Evolutionary conservation across 1,140 invertebrate genomes (phyloP).

Genomic region (Gonatopus flavifemur): DNA sequence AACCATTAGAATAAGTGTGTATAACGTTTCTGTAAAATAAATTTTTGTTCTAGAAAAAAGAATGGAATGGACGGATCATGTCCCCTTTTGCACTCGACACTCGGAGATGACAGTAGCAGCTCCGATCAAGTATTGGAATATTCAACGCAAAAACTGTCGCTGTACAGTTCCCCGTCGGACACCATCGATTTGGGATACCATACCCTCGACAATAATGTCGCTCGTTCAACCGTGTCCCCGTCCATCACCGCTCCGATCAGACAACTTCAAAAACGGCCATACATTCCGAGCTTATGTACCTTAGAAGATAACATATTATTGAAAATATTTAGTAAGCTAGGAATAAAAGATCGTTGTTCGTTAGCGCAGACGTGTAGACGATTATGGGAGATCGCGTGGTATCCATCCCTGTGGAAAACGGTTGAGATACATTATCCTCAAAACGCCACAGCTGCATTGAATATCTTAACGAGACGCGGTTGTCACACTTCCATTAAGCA

Average conservation of each 20-base stretch:
- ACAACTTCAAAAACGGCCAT: slow-evolving; percentile 25
- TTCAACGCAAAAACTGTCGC: slow-evolving; percentile 35
- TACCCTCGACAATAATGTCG: slow-evolving; percentile 51
- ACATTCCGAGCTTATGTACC: slow-evolving; percentile 26
- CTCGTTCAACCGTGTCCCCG: slow-evolving; percentile 36
- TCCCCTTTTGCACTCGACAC: slow-evolving; percentile 40
- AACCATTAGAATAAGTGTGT: slow-evolving; percentile 2
- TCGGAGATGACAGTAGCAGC: slow-evolving; percentile 33
- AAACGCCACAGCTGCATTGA: slow-evolving; percentile 59
- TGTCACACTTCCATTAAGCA: slow-evolving; percentile 58
- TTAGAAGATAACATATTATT: slow-evolving; percentile 62
- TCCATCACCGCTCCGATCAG: slow-evolving; percentile 22
- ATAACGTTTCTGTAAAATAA: neutral
- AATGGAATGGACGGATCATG: slow-evolving; percentile 55
- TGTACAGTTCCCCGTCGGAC: slow-evolving; percentile 42
- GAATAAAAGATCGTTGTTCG: slow-evolving; percentile 75
- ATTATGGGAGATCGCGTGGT: slow-evolving; percentile 83
- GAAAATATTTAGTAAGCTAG: slow-evolving; percentile 73
- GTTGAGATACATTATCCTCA: slow-evolving; percentile 66
- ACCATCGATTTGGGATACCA: slow-evolving; percentile 51
- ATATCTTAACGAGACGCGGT: slow-evolving; percentile 63
- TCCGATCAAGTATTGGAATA: slow-evolving; percentile 31
- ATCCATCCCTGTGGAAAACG: slow-evolving; percentile 74
- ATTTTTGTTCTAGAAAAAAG: slow-evolving; percentile 36
- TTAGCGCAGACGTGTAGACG: slow-evolving; percentile 79